Percentiles rank a stretch among this genome's conserved stretches.
Evolutionary conservation across 2,113 vertebrate species (phyloP).

Genomic region (Muntiacus reevesi): DNA sequence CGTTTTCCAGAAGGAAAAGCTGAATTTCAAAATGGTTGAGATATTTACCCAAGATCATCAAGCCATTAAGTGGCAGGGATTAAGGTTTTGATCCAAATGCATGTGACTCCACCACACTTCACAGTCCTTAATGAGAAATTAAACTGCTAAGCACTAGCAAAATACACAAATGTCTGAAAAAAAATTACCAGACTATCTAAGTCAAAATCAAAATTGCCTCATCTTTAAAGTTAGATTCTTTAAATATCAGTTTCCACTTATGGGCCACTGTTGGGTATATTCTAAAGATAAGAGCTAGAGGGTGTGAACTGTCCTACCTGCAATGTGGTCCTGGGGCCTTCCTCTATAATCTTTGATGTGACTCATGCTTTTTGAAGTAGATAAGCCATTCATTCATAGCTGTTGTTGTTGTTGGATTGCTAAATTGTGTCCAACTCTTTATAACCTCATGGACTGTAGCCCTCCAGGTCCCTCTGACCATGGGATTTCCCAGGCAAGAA

Average conservation of each 20-base stretch:
- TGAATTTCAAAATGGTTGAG: background rate
- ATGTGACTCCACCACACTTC: background rate
- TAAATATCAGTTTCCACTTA: background rate
- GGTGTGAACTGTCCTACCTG: background rate
- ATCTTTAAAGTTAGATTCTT: slow-evolving; percentile 27
- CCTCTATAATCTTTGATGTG: background rate
- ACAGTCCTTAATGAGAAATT: background rate
- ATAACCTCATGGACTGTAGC: background rate
- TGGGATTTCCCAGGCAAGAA: background rate
- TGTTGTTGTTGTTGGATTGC: background rate
- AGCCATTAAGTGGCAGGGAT: background rate
- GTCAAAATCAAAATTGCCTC: background rate
- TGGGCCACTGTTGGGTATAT: background rate
- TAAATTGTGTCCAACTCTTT: background rate
- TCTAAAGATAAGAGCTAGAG: background rate
- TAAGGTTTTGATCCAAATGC: background rate
- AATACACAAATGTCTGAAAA: background rate
- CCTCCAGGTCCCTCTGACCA: background rate
- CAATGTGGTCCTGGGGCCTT: background rate
- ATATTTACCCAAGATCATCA: background rate
- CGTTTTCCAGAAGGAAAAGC: background rate
- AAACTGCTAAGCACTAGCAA: background rate
- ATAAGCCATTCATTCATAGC: background rate
- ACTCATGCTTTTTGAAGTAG: background rate
- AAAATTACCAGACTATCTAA: background rate